phyloP scores from a whole-genome alignment of 1,140 invertebrate genomes.

The Drosophila persimilis region DNA sequence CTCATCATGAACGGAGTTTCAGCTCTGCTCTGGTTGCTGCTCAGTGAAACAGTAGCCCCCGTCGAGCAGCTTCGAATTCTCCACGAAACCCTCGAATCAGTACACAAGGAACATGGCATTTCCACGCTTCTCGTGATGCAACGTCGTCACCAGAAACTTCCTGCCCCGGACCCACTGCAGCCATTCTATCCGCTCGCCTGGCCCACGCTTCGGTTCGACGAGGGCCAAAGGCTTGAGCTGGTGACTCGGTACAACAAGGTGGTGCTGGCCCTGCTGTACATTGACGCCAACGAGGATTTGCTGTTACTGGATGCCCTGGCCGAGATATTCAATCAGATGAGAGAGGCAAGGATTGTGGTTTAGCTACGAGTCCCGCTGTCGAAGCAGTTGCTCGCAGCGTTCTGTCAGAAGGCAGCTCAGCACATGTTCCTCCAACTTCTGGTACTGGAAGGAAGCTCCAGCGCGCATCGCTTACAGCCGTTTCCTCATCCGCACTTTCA shows the following conservation, averaged over 20 bases:
- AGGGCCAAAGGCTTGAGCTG: slow-evolving; percentile 11
- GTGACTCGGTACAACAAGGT: not conserved
- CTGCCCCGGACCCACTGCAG: slow-evolving; percentile 14
- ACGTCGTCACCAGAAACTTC: slow-evolving; percentile 3
- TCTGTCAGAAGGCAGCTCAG: slow-evolving; percentile 1
- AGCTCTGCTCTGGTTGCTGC: not conserved
- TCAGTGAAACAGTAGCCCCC: not conserved
- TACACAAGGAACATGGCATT: slow-evolving; percentile 33
- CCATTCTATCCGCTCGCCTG: slow-evolving; percentile 15
- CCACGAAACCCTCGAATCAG: slow-evolving; percentile 16
- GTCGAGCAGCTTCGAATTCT: slow-evolving; percentile 9
- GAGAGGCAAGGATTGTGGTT: slow-evolving; percentile 39
- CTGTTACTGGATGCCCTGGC: slow-evolving; percentile 26
- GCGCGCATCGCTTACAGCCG: slow-evolving; percentile 20
- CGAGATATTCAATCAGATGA: slow-evolving; percentile 27
- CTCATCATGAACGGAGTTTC: slow-evolving; percentile 14
- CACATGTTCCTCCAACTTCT: slow-evolving; percentile 34
- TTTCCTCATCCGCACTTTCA: slow-evolving; percentile 31
- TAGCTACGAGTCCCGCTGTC: slow-evolving; percentile 8
- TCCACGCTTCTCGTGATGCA: slow-evolving; percentile 38
- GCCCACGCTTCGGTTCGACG: slow-evolving; percentile 42
- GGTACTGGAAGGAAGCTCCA: not conserved
- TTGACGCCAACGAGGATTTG: slow-evolving; percentile 12
- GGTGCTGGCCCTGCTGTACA: slow-evolving; percentile 33
- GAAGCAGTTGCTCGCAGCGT: not conserved